Evolutionary conservation across 2,888 invertebrate species (phyloP).

Genomic region (Dorcus hopei): DNA sequence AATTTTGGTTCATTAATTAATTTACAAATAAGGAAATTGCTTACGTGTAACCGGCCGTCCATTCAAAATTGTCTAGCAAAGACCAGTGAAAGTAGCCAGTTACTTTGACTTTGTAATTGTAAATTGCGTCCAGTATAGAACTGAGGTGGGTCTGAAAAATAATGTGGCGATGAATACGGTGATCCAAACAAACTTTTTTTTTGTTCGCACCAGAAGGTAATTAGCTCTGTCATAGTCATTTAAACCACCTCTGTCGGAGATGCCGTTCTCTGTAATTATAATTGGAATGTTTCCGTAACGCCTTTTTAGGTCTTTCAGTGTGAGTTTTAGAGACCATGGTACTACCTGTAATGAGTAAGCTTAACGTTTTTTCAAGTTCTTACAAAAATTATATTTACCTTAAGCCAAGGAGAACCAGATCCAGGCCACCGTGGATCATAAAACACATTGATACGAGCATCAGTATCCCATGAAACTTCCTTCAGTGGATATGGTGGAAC

Average conservation of each 20-base stretch:
- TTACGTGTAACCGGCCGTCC: conserved; percentile 69
- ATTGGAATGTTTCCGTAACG: conserved; percentile 11
- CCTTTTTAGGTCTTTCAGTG: conserved; percentile 2
- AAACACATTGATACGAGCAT: background rate
- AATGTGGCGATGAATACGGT: background rate
- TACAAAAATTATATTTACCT: background rate
- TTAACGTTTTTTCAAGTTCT: too few relatives aligned
- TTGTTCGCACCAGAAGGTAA: conserved; percentile 5
- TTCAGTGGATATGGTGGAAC: background rate
- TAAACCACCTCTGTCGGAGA: background rate
- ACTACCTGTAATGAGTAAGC: background rate
- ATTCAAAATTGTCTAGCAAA: conserved; percentile 75
- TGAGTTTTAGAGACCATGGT: conserved; percentile 6
- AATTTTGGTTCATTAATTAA: background rate
- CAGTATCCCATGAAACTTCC: conserved; percentile 2
- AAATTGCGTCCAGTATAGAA: conserved; percentile 49
- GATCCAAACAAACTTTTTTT: background rate
- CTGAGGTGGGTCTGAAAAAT: conserved; percentile 42
- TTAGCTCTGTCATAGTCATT: conserved; percentile 11
- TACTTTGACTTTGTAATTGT: conserved; percentile 55
- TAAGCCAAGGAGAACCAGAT: conserved; percentile 25
- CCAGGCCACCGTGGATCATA: conserved; percentile 40
- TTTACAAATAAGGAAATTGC: conserved; percentile 27
- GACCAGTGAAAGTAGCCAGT: conserved; percentile 71
- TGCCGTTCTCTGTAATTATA: conserved; percentile 15